phyloP scores from a whole-genome alignment of 2,113 vertebrate species.

The Eretmodus cyanostictus region DNA sequence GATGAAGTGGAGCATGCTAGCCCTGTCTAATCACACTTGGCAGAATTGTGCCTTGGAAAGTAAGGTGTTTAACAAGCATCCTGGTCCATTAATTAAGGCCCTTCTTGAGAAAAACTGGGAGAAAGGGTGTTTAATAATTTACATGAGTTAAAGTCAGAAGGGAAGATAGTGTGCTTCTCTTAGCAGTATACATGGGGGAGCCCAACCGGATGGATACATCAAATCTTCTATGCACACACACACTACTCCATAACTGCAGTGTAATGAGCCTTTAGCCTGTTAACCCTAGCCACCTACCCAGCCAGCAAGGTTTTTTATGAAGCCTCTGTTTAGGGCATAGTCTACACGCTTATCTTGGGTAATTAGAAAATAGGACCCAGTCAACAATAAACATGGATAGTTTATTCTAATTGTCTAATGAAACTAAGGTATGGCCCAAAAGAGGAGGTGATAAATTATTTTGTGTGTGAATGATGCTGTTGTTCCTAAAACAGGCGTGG shows the following conservation, averaged over 20 bases:
- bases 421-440: slow-evolving; percentile 4
- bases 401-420: slow-evolving; percentile 63
- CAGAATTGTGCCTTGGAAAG: slow-evolving; percentile 54
- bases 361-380: slow-evolving; percentile 89
- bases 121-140: slow-evolving; percentile 48
- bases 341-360: slow-evolving; percentile 86
- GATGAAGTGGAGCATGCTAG: slow-evolving; percentile 24
- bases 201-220: not conserved
- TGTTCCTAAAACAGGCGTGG: slow-evolving; percentile 95
- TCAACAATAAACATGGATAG: slow-evolving; percentile 87
- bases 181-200: not conserved
- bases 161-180: not conserved
- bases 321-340: slow-evolving; percentile 82
- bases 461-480: slow-evolving; percentile 92
- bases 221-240: not conserved
- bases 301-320: slow-evolving; percentile 74
- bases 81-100: slow-evolving; percentile 49
- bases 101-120: not conserved
- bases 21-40: slow-evolving; percentile 50
- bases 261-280: slow-evolving; percentile 6
- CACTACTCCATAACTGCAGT: not conserved
- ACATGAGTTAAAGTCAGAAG: slow-evolving; percentile 28
- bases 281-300: slow-evolving; percentile 3
- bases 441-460: slow-evolving; percentile 84
- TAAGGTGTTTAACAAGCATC: slow-evolving; percentile 48